Evolutionary conservation across 2,797 vertebrate genomes (phyloP), one percentile per base, ranked within the genome.

Genomic region (Mergus octosetaceus): DNA sequence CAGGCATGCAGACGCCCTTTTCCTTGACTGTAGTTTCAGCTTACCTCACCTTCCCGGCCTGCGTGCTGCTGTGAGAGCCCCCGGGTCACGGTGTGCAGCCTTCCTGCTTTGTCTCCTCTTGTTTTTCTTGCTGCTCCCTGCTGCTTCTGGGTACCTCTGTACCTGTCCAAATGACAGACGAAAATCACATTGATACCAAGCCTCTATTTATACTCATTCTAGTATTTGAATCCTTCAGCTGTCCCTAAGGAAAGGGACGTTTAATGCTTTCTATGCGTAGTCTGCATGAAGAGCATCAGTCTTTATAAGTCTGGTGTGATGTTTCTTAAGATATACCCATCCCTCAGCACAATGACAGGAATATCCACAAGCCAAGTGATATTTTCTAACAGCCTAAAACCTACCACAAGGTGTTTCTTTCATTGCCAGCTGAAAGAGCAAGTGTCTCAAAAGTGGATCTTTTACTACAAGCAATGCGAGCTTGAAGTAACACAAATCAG

Each of bases 1-100:
- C 22, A 54, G 41, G 5, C 24, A 22, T 4, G 5, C 6, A 14
- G 17, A 1, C 65, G 4, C 30, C 53, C 38, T 14, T 32, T 24
- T 9, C 21, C 60, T 32, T 5, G 3, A 38, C 14, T 10, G 30
- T 16, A 81, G 10, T 8, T 62, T 41, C 11, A 34, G 13, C 62
- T 81, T n/a, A 30, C 53, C 66, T 57, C 32, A 34, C 34, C 32
- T 32, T 24, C n/a, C 62, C 14, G 24, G 24, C 9, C 39, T 10
- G 10, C 11, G 9, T 0, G 1, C 43, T 56, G 10, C 32, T 0
- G 1, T 8, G 5, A 13, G 11, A 39, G 17, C 6, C 32, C 22
- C 24, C 22, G 4, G 16, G 3, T 57, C 5, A 0, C 1, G 34
- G 39, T 1, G 0, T 1, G 3, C 28, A 64, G 41, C 11, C 19